Conservation (phyloP, 2,113 vertebrate genomes). For the Hemiscyllium ocellatum region DNA sequence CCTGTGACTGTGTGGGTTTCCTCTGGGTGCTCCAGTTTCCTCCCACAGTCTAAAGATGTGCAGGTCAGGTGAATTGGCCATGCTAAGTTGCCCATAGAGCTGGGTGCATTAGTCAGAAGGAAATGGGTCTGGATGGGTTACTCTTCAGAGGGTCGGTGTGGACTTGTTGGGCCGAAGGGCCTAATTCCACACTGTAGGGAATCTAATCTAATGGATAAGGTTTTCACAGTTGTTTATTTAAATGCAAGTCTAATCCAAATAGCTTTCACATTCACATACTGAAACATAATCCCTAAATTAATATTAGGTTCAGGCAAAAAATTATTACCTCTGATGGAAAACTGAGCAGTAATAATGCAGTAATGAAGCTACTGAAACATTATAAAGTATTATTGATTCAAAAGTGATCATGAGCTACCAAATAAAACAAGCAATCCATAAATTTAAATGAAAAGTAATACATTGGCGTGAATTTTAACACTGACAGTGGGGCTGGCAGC, state of each 20-base stretch:
- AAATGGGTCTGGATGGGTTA: no score
- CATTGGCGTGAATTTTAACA: neutral
- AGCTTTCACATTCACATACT: neutral
- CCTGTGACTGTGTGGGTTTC: no score
- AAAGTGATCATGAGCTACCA: neutral
- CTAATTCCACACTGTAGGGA: no score
- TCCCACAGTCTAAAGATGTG: no score
- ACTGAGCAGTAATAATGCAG: neutral
- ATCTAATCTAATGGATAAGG: neutral
- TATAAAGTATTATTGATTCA: neutral
- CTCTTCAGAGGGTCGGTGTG: no score
- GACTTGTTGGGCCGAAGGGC: no score
- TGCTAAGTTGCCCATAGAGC: no score
- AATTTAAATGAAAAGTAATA: neutral
- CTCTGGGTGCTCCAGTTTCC: no score
- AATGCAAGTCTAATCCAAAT: neutral
- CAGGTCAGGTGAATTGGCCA: no score
- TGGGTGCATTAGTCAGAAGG: no score
- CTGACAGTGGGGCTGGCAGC: neutral
- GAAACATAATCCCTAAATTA: neutral
- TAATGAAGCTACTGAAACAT: neutral
- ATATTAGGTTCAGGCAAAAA: neutral
- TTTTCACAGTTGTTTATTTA: neutral
- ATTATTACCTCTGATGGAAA: neutral
- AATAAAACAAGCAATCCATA: neutral